Evolutionary conservation across 2,113 vertebrate species (phyloP).

Genomic region (Sceloporus undulatus): DNA sequence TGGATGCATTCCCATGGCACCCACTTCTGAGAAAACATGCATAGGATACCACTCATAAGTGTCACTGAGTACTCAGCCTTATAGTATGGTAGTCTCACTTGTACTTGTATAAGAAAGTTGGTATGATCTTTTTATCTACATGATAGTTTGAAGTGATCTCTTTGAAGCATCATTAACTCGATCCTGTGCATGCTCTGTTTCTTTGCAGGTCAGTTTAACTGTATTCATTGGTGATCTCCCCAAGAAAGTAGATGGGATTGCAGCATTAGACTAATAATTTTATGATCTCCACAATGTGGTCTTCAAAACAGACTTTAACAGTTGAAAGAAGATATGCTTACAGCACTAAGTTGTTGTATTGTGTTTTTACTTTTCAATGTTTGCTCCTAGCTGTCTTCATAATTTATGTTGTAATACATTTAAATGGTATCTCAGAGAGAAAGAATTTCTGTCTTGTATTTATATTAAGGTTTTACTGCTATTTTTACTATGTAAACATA

Average conservation of each 20-base stretch:
- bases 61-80: not conserved
- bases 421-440: slow-evolving; percentile 27
- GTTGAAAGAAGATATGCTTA: slow-evolving; percentile 4
- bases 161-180: not conserved
- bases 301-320: slow-evolving; percentile 19
- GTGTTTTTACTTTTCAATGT: slow-evolving; percentile 3
- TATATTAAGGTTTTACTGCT: slow-evolving; percentile 23
- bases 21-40: no score
- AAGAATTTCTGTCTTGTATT: slow-evolving; percentile 23
- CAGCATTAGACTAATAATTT: not conserved
- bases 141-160: not conserved
- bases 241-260: not conserved
- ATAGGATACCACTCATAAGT: no score
- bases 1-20: no score
- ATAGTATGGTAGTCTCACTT: slow-evolving; percentile 20
- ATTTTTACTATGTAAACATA: slow-evolving; percentile 1
- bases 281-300: not conserved
- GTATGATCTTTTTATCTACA: not conserved
- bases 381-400: not conserved
- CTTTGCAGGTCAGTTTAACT: not conserved
- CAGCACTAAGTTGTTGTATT: not conserved
- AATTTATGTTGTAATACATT: slow-evolving; percentile 18
- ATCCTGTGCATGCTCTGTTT: not conserved
- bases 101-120: slow-evolving; percentile 17
- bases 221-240: not conserved